Conservation (phyloP, 1,140 invertebrate genomes). For the Heliconius nattereri region DNA sequence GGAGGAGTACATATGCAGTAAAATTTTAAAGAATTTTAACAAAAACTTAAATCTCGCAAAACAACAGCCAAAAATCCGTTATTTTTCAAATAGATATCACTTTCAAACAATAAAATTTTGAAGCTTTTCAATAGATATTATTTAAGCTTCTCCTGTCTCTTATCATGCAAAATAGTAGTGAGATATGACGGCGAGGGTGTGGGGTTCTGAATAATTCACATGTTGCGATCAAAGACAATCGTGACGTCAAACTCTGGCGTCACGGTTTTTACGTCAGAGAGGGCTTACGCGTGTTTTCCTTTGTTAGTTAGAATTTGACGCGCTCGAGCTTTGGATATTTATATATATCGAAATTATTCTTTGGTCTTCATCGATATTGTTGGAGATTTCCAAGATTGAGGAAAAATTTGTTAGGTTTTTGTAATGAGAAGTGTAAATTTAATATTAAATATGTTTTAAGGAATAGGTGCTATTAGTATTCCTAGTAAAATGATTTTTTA, state of each 20-base stretch:
- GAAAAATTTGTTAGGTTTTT: background rate
- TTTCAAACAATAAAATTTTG: background rate
- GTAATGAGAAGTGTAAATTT: background rate
- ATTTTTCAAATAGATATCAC: background rate
- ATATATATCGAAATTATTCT: background rate
- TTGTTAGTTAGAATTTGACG: slow-evolving; percentile 38
- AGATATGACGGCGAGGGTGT: slow-evolving; percentile 4
- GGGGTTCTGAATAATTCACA: slow-evolving; percentile 60
- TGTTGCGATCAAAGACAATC: slow-evolving; percentile 72
- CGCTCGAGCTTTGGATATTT: background rate
- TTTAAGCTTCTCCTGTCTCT: background rate
- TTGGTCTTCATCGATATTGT: background rate
- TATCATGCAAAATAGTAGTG: slow-evolving; percentile 15
- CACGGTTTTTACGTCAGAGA: slow-evolving; percentile 46
- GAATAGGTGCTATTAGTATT: too few relatives aligned
- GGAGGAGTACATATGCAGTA: too few relatives aligned
- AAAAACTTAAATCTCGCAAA: too few relatives aligned
- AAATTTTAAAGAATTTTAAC: too few relatives aligned
- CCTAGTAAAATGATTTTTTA: too few relatives aligned
- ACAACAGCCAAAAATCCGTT: background rate
- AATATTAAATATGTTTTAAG: background rate
- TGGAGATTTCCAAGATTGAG: background rate
- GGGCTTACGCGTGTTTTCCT: slow-evolving; percentile 44
- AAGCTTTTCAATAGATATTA: background rate
- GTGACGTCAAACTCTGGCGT: slow-evolving; percentile 53